These are phyloP conservation scores for Alaudala cheleensis DNA, from an alignment of 2,113 vertebrate genomes.

Conservation along the genomic window DNA sequence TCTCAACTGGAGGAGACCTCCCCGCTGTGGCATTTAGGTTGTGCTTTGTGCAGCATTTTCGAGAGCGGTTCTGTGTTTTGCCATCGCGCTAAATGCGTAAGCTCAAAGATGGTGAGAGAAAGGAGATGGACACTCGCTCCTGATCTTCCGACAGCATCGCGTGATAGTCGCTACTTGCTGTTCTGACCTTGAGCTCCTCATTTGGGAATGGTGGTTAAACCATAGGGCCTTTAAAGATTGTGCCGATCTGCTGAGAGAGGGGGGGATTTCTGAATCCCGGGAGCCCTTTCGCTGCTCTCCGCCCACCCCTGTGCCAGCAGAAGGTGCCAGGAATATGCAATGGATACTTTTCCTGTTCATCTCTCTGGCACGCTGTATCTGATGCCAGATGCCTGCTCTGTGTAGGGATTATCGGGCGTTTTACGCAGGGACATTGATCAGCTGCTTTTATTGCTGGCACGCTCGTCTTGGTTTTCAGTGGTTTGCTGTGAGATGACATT, in stretches of 20 bases:
- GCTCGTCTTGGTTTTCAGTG: conserved; percentile 6
- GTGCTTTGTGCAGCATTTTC: neutral
- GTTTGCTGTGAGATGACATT: conserved; percentile 41
- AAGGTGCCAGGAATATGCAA: conserved; percentile 36
- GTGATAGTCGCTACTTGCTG: accelerated
- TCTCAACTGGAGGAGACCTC: neutral
- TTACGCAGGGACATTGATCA: conserved; percentile 34
- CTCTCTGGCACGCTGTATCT: neutral
- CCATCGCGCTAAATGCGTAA: neutral
- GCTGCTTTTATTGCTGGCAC: conserved; percentile 21
- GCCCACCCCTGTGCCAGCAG: neutral
- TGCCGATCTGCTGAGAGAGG: neutral
- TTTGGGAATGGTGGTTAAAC: neutral
- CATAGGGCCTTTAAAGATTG: neutral
- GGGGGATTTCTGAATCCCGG: neutral
- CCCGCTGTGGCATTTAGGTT: accelerated
- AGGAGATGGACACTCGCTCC: neutral
- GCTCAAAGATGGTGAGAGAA: neutral
- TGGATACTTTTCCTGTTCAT: neutral
- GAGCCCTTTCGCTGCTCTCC: neutral
- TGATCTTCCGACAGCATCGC: neutral
- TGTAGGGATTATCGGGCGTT: conserved; percentile 9
- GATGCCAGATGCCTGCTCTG: conserved; percentile 2
- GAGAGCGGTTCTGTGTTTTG: neutral
- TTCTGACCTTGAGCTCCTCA: neutral